Conservation (phyloP, 2,113 vertebrate genomes). For the Callionymus lyra region DNA sequence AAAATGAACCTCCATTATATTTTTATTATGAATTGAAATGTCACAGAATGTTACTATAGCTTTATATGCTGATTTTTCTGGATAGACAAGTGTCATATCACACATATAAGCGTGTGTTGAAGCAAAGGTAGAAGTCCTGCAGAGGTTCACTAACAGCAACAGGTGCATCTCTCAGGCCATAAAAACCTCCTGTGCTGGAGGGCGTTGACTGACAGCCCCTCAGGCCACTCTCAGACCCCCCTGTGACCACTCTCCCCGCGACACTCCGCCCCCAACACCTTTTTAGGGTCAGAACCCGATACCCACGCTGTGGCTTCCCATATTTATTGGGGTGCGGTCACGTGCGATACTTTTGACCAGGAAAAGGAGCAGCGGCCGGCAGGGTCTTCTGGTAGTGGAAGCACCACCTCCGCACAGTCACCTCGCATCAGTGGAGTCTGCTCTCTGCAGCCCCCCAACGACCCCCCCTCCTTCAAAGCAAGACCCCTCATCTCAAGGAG, state of each 20-base stretch:
- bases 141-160: conserved; percentile 57
- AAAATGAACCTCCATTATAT: too few relatives aligned
- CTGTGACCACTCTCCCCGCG: background rate
- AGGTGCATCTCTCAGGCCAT: conserved; percentile 59
- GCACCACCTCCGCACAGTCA: conserved; percentile 63
- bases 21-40: too few relatives aligned
- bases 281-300: conserved; percentile 66
- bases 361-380: conserved; percentile 68
- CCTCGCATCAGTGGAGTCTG: conserved; percentile 66
- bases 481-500: conserved; percentile 40
- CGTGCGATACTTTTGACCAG: conserved; percentile 73
- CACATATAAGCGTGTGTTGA: too few relatives aligned
- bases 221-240: conserved; percentile 29
- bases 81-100: too few relatives aligned
- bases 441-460: conserved; percentile 55
- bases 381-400: conserved; percentile 62
- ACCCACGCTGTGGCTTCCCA: conserved; percentile 51
- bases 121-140: too few relatives aligned
- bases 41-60: too few relatives aligned
- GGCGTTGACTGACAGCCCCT: conserved; percentile 33
- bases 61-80: too few relatives aligned
- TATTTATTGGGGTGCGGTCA: conserved; percentile 76
- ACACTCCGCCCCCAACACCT: conserved; percentile 55
- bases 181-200: conserved; percentile 26
- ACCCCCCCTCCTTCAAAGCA: conserved; percentile 20